Evolutionary conservation across 92 coral and sea anemone species (phyloP).

Genomic region (Epizoanthus illoricatus): DNA sequence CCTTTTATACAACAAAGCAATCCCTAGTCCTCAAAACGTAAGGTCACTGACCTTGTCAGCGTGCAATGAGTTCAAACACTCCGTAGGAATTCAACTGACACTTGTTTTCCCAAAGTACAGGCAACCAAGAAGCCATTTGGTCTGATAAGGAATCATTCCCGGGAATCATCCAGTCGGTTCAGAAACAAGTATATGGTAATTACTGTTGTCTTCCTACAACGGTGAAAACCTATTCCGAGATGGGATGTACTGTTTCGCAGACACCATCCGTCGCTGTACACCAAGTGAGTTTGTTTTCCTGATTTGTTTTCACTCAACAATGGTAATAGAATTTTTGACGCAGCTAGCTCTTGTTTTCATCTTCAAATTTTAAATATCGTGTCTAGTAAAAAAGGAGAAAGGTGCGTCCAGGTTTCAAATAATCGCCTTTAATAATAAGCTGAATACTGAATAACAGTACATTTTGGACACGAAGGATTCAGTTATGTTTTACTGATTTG

Average conservation of each 20-base stretch:
- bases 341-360: too few relatives aligned
- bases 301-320: background rate
- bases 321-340: background rate
- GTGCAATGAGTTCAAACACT: background rate
- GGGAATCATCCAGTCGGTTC: background rate
- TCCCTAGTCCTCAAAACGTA: background rate
- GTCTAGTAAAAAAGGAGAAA: too few relatives aligned
- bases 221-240: background rate
- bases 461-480: too few relatives aligned
- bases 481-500: too few relatives aligned
- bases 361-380: too few relatives aligned
- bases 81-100: background rate
- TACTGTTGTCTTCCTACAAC: background rate
- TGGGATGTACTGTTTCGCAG: slow-evolving; percentile 7
- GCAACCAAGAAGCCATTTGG: background rate
- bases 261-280: background rate
- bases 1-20: too few relatives aligned
- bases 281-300: background rate
- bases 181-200: background rate
- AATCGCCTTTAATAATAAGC: too few relatives aligned
- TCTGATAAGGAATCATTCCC: background rate
- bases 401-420: too few relatives aligned
- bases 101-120: background rate
- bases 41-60: slow-evolving; percentile 10
- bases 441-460: too few relatives aligned